Base-by-base conservation (phyloP, 1,140 invertebrate genomes). In the Tribolium castaneum region DNA sequence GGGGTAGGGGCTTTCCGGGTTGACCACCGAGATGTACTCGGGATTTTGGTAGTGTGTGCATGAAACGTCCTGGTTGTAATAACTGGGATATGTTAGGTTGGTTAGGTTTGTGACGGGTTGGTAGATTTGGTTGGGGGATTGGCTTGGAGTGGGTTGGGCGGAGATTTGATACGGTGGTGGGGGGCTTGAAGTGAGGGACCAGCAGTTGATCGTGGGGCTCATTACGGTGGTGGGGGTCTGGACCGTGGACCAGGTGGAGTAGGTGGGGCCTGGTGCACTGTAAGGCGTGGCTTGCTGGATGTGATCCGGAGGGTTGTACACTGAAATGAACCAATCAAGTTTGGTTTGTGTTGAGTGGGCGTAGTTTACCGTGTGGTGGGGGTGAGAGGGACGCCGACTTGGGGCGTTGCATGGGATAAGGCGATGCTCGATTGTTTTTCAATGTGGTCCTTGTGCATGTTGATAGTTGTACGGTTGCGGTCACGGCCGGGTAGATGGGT, bases 221-320 rank as follows among this genome's bases (percentile, higher is more conserved):
- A 86, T 81, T 49, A 84, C 76, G n/a, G 84, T 82, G 2, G 83
- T 82, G 10, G 84, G 78, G 1, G 84, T 78, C 78, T 84, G 85
- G 6, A 86, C 80, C 6, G 82, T 79, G 5, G 84, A 82, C 83
- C 85, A 86, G 16, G 82, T 84, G 1, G 86, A 75, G 77, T 86
- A 87, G 0, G 86, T 82, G 1, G 84, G 66, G 1, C 80, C 75
- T 5, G 83, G 77, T 25, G 82, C 77, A 66, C 72, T 81, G 78
- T 85, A 82, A 22, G 80, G 75, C 49, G 83, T 54, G 16, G 82
- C 76, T 76, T 84, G 84, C 66, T 86, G 86, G n/a, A 86, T 80
- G 77, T 86, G 85, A 14, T 87, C 85, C n/a, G 85, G 84, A 2
- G 84, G 84, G 50, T 83, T 86, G 54, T 86, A 86, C 13, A 85